Evolutionary conservation across 2,797 vertebrate species (phyloP).

Genomic region (Champsocephalus gunnari): DNA sequence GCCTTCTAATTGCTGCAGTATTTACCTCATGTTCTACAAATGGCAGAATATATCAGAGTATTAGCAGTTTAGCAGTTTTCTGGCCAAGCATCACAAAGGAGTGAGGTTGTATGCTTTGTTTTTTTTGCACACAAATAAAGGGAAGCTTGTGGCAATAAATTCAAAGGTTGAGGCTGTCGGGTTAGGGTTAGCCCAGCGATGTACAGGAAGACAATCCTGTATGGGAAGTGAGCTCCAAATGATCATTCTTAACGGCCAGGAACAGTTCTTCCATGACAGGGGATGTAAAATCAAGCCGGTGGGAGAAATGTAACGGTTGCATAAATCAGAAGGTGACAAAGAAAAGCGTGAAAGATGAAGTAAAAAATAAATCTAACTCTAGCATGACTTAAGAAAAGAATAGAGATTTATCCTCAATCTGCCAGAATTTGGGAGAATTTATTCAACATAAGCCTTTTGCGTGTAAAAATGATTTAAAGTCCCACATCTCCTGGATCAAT

Average conservation of each 20-base stretch:
- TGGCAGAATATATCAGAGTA: not conserved
- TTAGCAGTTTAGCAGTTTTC: slow-evolving; percentile 29
- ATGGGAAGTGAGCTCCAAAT: slow-evolving; percentile 8
- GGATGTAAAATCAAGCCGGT: slow-evolving; percentile 2
- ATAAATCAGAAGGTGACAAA: slow-evolving; percentile 10
- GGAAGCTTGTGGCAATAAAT: not conserved
- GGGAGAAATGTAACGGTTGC: not conserved
- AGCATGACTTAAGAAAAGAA: not conserved
- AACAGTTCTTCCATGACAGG: slow-evolving; percentile 15
- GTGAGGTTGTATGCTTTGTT: too few species aligned
- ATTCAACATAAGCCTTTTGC: slow-evolving; percentile 22
- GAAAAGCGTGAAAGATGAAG: slow-evolving; percentile 4
- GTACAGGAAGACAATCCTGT: slow-evolving; percentile 32
- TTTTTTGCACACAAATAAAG: not conserved
- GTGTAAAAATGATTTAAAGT: slow-evolving; percentile 37
- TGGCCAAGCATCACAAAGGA: too few species aligned
- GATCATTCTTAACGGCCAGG: not conserved
- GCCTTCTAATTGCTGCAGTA: slow-evolving; percentile 31
- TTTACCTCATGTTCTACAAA: slow-evolving; percentile 27
- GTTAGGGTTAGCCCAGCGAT: not conserved
- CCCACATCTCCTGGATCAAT: slow-evolving; percentile 46
- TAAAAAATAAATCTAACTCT: too few species aligned
- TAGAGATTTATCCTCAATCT: slow-evolving; percentile 36
- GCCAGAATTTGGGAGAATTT: slow-evolving; percentile 32
- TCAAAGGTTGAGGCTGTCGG: not conserved